Evolutionary conservation across 2,113 vertebrate species (phyloP).

Genomic region (Rostratula benghalensis): DNA sequence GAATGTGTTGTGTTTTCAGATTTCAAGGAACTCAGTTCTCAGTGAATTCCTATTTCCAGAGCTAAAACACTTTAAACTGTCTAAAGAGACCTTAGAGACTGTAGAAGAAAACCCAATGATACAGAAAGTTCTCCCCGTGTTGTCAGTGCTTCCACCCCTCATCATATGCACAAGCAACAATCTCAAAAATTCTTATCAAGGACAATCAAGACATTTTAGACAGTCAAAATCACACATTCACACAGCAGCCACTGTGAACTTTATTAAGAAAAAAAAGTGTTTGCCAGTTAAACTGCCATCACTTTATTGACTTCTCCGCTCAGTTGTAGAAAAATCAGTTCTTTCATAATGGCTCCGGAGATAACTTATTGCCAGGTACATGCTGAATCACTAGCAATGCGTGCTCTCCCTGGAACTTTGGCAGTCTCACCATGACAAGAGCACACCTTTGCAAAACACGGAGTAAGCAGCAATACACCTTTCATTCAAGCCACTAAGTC

Average conservation of each 20-base stretch:
- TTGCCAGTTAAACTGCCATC: conserved; percentile 25
- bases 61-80: background rate
- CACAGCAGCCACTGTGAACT: conserved; percentile 40
- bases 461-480: background rate
- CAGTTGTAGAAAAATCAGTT: conserved; percentile 21
- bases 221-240: conserved; percentile 33
- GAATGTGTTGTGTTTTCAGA: background rate
- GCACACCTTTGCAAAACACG: background rate
- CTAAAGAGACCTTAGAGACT: background rate
- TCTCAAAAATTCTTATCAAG: background rate
- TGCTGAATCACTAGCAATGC: background rate
- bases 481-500: conserved; percentile 2
- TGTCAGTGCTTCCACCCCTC: background rate
- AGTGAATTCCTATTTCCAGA: conserved; percentile 1
- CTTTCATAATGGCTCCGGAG: background rate
- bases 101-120: background rate
- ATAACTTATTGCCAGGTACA: background rate
- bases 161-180: background rate
- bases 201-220: background rate
- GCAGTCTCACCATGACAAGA: background rate
- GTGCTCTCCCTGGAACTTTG: background rate
- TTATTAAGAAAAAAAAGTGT: conserved; percentile 43
- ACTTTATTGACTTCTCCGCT: background rate
- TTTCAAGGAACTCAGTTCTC: background rate
- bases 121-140: background rate